Evolutionary conservation across 2,113 vertebrate genomes (phyloP).

Genomic region (Eulemur macaco): DNA sequence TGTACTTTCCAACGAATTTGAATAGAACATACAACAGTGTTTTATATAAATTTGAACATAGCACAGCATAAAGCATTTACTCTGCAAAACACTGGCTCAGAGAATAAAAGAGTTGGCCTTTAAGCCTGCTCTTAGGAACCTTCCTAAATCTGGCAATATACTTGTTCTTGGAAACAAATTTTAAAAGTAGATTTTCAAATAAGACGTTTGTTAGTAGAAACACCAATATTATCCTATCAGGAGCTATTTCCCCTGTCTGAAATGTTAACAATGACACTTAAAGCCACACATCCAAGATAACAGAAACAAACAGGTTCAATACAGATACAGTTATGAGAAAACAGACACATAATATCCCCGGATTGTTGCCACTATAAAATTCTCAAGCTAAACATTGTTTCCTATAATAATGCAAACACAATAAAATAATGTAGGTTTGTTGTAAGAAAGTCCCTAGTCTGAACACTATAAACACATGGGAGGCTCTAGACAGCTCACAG

Average conservation of each 20-base stretch:
- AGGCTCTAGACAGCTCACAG: conserved; percentile 90
- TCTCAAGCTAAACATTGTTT: not conserved
- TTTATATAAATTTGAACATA: not conserved
- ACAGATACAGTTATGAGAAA: not conserved
- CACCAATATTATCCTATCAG: not conserved
- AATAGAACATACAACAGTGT: not conserved
- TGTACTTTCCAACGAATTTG: not conserved
- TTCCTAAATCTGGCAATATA: conserved; percentile 4
- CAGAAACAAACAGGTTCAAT: not conserved
- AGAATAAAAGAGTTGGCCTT: not conserved
- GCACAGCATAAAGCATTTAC: not conserved
- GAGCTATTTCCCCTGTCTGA: not conserved
- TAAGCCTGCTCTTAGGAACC: not conserved
- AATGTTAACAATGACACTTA: conserved; percentile 4
- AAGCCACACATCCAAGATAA: not conserved
- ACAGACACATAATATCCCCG: not conserved
- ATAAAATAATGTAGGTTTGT: conserved; percentile 15
- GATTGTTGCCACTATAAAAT: not conserved
- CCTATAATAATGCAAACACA: conserved; percentile 2
- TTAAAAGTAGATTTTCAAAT: conserved; percentile 31
- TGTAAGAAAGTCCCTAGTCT: conserved; percentile 77
- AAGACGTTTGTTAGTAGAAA: conserved; percentile 20
- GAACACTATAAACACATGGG: conserved; percentile 79
- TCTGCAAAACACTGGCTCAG: not conserved
- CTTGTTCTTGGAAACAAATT: conserved; percentile 34